phyloP scores from a whole-genome alignment of 2,113 vertebrate genomes.

The Austrofundulus limnaeus region DNA sequence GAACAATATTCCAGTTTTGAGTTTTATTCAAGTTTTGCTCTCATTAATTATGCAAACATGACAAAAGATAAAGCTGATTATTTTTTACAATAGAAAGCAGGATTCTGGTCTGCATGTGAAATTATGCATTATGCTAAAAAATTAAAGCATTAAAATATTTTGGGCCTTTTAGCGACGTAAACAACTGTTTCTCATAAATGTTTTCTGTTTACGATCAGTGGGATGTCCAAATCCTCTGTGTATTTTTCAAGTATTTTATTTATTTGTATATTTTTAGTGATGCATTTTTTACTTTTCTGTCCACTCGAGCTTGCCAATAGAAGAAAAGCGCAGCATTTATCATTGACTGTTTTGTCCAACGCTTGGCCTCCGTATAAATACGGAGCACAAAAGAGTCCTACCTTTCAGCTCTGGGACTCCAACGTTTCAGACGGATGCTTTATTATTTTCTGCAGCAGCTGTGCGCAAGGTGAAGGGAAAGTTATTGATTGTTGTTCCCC shows the following conservation, averaged over 20 bases:
- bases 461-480: slow-evolving; percentile 8
- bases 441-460: slow-evolving; percentile 46
- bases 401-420: slow-evolving; percentile 24
- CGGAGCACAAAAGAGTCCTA: slow-evolving; percentile 6
- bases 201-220: background rate
- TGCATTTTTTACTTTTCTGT: background rate
- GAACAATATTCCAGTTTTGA: background rate
- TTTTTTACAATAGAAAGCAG: background rate
- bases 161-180: background rate
- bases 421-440: slow-evolving; percentile 25
- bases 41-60: background rate
- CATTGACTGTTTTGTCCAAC: background rate
- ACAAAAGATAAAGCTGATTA: background rate
- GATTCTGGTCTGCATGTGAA: too few species aligned
- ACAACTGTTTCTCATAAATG: background rate
- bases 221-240: background rate
- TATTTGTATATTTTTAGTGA: slow-evolving; percentile 20
- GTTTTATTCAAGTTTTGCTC: background rate
- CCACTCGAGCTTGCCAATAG: slow-evolving; percentile 6
- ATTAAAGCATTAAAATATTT: background rate
- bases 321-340: slow-evolving; percentile 18
- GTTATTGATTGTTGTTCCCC: slow-evolving; percentile 40
- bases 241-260: background rate
- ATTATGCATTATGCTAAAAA: background rate
- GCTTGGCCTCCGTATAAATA: slow-evolving; percentile 21